Evolutionary conservation across 2,888 invertebrate species (phyloP).

Genomic region (Bhutanitis thaidina): DNA sequence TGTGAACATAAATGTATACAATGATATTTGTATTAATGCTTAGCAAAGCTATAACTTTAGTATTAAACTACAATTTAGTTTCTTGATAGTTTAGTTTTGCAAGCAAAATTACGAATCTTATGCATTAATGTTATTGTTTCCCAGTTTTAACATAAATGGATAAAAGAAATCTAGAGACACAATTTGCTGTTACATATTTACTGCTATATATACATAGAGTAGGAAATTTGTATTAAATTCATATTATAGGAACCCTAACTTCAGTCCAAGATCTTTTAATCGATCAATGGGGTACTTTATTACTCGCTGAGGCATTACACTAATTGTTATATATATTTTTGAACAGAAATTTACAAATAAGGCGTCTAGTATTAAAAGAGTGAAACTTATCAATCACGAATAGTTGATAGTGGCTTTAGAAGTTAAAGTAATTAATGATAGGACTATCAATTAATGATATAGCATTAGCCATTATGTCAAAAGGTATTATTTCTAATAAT

Average conservation of each 20-base stretch:
- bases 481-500: background rate
- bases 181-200: conserved; percentile 37
- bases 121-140: background rate
- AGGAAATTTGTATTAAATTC: conserved; percentile 52
- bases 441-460: too few relatives aligned
- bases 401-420: conserved; percentile 1
- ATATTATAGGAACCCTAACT: conserved; percentile 70
- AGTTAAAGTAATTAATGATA: background rate
- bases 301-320: conserved; percentile 1
- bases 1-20: too few relatives aligned
- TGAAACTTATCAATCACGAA: background rate
- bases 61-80: too few relatives aligned
- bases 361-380: background rate
- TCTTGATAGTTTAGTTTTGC: background rate
- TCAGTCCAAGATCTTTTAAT: conserved; percentile 66
- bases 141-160: background rate
- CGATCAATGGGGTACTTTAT: conserved; percentile 30
- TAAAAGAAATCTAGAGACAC: conserved; percentile 31
- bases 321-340: background rate
- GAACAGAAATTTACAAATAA: conserved; percentile 13
- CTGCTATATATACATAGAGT: conserved; percentile 38
- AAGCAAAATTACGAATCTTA: background rate
- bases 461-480: background rate
- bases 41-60: too few relatives aligned
- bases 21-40: too few relatives aligned